Percentiles rank a stretch among this genome's conserved stretches.
Evolutionary conservation across 2,113 vertebrate species (phyloP).

Genomic region (Lonchura striata): DNA sequence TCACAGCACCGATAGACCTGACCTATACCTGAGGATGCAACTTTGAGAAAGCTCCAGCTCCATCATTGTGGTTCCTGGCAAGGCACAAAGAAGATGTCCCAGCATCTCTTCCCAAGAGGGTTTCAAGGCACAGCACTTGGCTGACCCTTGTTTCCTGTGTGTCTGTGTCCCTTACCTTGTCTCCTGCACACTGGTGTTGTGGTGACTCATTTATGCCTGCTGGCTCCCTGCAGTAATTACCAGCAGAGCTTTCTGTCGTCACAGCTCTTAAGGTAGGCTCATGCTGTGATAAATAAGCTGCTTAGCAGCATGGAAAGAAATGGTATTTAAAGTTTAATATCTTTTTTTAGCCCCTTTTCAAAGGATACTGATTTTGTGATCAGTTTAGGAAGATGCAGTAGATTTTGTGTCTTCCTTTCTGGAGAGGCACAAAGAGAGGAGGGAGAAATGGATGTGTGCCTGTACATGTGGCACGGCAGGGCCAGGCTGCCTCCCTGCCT

Average conservation of each 20-base stretch:
- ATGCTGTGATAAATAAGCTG: conserved; percentile 76
- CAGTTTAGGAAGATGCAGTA: conserved; percentile 36
- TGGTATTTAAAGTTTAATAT: conserved; percentile 69
- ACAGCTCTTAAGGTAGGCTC: conserved; percentile 71
- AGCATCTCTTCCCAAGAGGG: not conserved
- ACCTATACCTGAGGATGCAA: not conserved
- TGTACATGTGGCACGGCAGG: not conserved
- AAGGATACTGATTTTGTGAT: conserved; percentile 58
- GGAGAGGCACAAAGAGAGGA: not conserved
- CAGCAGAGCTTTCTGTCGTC: conserved; percentile 61
- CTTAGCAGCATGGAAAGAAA: conserved; percentile 74
- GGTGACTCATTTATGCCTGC: conserved; percentile 54
- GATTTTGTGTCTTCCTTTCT: conserved; percentile 1
- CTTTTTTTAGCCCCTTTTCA: conserved; percentile 68
- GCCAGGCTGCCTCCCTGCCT: not conserved
- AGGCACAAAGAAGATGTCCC: not conserved
- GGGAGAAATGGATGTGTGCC: not conserved
- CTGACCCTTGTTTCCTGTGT: not conserved
- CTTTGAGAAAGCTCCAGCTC: not conserved
- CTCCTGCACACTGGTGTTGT: not conserved
- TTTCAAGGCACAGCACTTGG: not conserved
- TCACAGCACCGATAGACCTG: not conserved
- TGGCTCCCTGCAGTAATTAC: conserved; percentile 64
- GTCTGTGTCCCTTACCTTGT: not conserved
- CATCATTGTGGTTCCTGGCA: not conserved